phyloP scores from a whole-genome alignment of 2,797 vertebrate genomes.

The Hozukius guyotensis region DNA sequence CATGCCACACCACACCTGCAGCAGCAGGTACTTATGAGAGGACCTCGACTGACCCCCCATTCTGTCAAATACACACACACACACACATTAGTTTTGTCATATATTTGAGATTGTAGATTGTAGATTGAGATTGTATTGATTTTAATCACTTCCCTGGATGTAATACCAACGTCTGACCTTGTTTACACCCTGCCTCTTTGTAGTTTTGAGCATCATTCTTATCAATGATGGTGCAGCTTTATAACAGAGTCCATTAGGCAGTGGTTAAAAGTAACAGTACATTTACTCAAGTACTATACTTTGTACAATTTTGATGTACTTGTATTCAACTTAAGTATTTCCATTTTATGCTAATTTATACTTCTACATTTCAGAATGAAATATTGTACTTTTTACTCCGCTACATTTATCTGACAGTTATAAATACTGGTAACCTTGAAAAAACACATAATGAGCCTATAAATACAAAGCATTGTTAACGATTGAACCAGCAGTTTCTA shows the following conservation, averaged over 20 bases:
- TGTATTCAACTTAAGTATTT: not conserved
- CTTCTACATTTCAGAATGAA: not conserved
- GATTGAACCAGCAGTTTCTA: not conserved
- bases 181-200: not conserved
- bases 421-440: not conserved
- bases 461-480: not conserved
- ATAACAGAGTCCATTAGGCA: not conserved
- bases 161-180: too few species aligned
- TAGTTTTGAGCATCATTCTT: not conserved
- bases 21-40: conserved; percentile 57
- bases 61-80: conserved; percentile 50
- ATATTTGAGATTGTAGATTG: too few species aligned
- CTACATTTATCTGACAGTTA: not conserved
- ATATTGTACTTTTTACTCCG: not conserved
- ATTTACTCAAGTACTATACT: not conserved
- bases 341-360: not conserved
- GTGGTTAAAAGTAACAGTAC: not conserved
- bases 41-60: conserved; percentile 48
- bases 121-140: not conserved
- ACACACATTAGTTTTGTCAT: not conserved
- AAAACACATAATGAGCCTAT: not conserved
- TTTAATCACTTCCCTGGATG: not conserved
- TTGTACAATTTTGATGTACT: not conserved
- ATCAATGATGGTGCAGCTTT: not conserved
- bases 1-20: conserved; percentile 76